phyloP scores from a whole-genome alignment of 2,888 invertebrate species.

The Drosophila demipolita region DNA sequence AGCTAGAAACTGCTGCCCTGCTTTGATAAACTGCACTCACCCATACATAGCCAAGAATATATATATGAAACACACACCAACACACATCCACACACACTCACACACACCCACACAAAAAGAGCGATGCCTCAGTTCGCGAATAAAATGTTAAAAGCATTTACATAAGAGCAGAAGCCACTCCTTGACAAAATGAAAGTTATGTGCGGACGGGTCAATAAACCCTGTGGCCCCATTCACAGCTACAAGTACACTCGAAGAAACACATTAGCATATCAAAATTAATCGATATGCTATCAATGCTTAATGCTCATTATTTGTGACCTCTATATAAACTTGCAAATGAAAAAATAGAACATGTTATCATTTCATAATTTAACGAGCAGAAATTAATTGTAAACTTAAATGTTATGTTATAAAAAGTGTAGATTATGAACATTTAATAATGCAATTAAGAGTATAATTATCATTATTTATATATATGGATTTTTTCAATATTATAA shows the following conservation, averaged over 20 bases:
- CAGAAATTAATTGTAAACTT: background rate
- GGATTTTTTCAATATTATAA: background rate
- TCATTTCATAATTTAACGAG: too few relatives aligned
- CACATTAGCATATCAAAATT: background rate
- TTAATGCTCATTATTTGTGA: background rate
- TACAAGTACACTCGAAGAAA: constrained; percentile 31
- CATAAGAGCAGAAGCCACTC: constrained; percentile 27
- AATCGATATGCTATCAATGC: background rate
- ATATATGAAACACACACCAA: constrained; percentile 11
- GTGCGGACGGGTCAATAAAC: constrained; percentile 66
- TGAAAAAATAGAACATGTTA: too few relatives aligned
- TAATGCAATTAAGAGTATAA: background rate
- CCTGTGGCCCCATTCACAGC: constrained; percentile 17
- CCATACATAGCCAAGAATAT: constrained; percentile 15
- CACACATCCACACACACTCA: background rate
- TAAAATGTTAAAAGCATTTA: constrained; percentile 61
- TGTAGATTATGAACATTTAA: background rate
- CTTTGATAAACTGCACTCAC: constrained; percentile 71
- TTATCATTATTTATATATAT: background rate
- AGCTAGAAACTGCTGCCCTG: constrained; percentile 55
- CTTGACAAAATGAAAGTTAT: constrained; percentile 53
- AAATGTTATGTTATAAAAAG: background rate
- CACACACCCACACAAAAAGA: background rate
- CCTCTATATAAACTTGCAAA: too few relatives aligned
- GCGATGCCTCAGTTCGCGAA: constrained; percentile 49